Percentiles rank a stretch among this genome's conserved stretches.
Evolutionary conservation across 2,797 vertebrate genomes (phyloP).

Genomic region (Octomys mimax): DNA sequence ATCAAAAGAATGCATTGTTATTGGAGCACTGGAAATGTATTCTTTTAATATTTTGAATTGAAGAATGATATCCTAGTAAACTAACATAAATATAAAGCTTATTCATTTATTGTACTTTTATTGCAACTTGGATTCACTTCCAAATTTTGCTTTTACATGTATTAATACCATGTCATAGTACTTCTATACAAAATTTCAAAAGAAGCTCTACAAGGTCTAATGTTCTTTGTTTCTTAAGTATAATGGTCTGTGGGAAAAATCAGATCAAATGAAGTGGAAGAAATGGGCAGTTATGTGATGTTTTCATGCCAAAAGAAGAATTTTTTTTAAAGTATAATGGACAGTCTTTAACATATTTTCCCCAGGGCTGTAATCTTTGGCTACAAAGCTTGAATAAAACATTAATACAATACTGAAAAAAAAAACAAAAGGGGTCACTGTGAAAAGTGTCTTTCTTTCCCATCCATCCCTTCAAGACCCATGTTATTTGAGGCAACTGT

Average conservation of each 20-base stretch:
- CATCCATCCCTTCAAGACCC: too few species aligned
- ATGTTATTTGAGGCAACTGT: too few species aligned
- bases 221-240: not conserved
- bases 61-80: not conserved
- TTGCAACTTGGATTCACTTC: conserved; percentile 45
- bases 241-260: not conserved
- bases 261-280: not conserved
- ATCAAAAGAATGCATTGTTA: conserved; percentile 38
- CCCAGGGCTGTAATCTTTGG: not conserved
- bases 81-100: not conserved
- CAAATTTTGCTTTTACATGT: conserved; percentile 22
- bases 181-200: conserved; percentile 18
- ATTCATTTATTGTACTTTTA: conserved; percentile 51
- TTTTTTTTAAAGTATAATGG: not conserved
- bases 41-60: conserved; percentile 35
- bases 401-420: not conserved
- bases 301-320: not conserved
- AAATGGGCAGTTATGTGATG: not conserved
- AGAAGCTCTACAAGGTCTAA: not conserved
- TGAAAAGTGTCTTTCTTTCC: too few species aligned
- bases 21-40: not conserved
- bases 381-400: conserved; percentile 8
- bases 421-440: too few species aligned
- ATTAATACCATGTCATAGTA: not conserved
- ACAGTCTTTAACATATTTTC: not conserved